Evolutionary conservation across 2,113 vertebrate genomes (phyloP), one percentile per base, ranked within the genome.

Genomic region (Melanocharis versteri): DNA sequence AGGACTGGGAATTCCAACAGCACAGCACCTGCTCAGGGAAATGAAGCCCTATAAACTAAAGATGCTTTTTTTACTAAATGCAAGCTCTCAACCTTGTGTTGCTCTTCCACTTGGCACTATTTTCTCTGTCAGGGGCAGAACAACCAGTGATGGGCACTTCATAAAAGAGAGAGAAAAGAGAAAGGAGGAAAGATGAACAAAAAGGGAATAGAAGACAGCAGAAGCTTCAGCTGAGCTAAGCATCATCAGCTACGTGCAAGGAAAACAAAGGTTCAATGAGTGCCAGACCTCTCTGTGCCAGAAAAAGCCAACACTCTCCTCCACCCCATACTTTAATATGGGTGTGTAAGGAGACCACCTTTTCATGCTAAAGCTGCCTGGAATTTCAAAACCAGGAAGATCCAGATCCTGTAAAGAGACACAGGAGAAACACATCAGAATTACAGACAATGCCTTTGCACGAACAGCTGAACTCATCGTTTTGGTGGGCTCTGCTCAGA

Each of bases 271-370:
- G 10, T 47, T 26, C 72, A 53, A n/a, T 0, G 0, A 56, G 30
- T 8, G 19, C 53, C 62, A 18, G 16, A 20, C 15, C 10, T 58
- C 14, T 2, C 26, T 31, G 19, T 37, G 66, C 42, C 57, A 75
- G 51, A 31, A 76, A 68, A 81, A 68, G 15, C 39, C 51, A 72
- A 30, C n/a, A 9, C 9, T n/a, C 17, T 42, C 4, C 35, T 42
- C 24, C 18, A 77, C 3, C 5, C 20, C 37, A 4, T 23, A 6
- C 28, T 72, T 37, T 45, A 58, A 48, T 6, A 42, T 0, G 2
- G 7, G 44, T 31, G 30, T 47, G 15, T 28, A 47, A 84, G 30
- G 51, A 61, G 16, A 20, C 8, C 37, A 48, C 27, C 7, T 44
- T 70, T 42, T 28, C 12, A 5, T 56, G 64, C 23, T 76, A 21